Evolutionary conservation across 2,797 vertebrate species (phyloP).

Genomic region (Cheirogaleus major): DNA sequence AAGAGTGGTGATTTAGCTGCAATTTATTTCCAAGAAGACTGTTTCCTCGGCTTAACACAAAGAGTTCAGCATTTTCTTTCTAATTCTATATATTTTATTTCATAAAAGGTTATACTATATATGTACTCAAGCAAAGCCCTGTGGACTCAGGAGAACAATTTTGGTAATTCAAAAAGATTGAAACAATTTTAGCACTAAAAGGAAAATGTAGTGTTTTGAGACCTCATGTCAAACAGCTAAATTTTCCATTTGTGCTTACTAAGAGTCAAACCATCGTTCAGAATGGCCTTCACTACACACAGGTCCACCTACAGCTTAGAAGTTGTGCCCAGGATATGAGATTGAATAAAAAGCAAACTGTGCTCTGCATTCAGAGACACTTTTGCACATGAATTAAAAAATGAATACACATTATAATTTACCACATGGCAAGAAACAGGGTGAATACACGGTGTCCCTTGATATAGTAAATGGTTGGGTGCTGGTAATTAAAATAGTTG

Average conservation of each 20-base stretch:
- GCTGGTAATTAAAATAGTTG: slow-evolving; percentile 1
- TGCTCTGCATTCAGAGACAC: background rate
- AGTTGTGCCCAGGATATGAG: background rate
- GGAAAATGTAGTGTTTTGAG: slow-evolving; percentile 56
- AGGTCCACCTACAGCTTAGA: background rate
- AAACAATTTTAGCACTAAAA: slow-evolving; percentile 33
- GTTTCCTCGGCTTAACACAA: background rate
- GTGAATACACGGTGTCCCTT: background rate
- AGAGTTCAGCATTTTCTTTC: slow-evolving; percentile 31
- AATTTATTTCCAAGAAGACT: slow-evolving; percentile 40
- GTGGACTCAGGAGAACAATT: slow-evolving; percentile 18
- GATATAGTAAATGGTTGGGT: background rate
- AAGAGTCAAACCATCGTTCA: slow-evolving; percentile 36
- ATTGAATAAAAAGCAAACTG: slow-evolving; percentile 25
- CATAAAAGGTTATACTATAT: background rate
- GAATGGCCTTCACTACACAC: background rate
- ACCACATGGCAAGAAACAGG: background rate
- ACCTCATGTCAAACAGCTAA: slow-evolving; percentile 51
- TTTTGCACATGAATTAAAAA: slow-evolving; percentile 34
- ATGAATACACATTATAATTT: slow-evolving; percentile 51
- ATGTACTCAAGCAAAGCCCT: slow-evolving; percentile 9
- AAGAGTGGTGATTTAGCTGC: background rate
- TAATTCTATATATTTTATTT: slow-evolving; percentile 23
- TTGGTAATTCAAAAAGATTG: slow-evolving; percentile 47
- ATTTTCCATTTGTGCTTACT: slow-evolving; percentile 40